Evolutionary conservation across 2,888 invertebrate species (phyloP), one percentile per base, ranked within the genome.

Genomic region (Pheosia gnoma): DNA sequence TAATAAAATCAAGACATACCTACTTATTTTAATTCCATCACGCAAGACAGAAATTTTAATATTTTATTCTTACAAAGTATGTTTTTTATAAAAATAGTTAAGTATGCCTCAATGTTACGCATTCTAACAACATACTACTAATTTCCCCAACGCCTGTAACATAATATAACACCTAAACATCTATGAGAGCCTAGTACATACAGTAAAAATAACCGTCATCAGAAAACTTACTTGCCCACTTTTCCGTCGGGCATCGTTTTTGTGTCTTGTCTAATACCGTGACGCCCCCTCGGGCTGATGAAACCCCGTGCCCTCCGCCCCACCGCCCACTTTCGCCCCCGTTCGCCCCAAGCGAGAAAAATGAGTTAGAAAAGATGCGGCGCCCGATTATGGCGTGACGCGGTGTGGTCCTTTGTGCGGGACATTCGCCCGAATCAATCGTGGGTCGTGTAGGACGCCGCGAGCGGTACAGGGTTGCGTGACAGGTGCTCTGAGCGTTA

Each of bases 291-390:
- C 80, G 77, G 84, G 82, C 85, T 89, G 91, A 90, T 88, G 90
- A 89, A 85, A 82, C 87, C 81, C 71, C 78, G 74, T 65, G 71
- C 71, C 70, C 64, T 66, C 68, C 71, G 66, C 51, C 75, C 75
- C 75, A 65, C 70, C 73, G 71, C 78, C 81, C 70, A 67, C 77
- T 66, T 72, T 70, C 78, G 68, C 72, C 72, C 81, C 79, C 75
- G 67, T 69, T 68, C 80, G 81, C 89, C 87, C 85, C 86, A 77
- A 86, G 88, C 90, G 90, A 94, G 94, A 93, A 94, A 94, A 94
- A 94, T 94, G 94, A 93, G 93, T 93, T 93, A 93, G 93, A 91
- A 93, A 92, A 94, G 93, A 94, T 93, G 93, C 90, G 91, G 87
- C 86, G 84, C 82, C 84, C 91, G 92, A 92, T 92, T 91, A 91